phyloP scores from a whole-genome alignment of 2,113 vertebrate genomes.

The Pedionomus torquatus region DNA sequence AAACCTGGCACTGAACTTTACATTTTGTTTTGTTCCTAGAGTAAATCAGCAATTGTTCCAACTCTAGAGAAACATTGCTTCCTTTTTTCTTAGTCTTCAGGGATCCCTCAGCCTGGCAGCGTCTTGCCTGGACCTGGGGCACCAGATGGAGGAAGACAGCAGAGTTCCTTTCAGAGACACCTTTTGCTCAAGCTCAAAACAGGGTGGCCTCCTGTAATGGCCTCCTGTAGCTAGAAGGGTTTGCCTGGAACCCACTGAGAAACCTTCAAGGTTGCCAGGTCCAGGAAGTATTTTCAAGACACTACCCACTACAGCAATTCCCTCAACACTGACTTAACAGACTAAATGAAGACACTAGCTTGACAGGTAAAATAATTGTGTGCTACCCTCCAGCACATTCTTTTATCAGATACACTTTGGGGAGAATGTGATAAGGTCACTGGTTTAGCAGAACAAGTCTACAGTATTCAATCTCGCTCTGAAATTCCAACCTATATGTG shows the following conservation, averaged over 20 bases:
- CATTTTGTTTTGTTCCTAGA: not conserved
- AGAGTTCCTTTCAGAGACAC: not conserved
- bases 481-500: not conserved
- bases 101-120: not conserved
- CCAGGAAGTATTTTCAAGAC: constrained; percentile 18
- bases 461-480: not conserved
- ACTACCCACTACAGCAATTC: not conserved
- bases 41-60: not conserved
- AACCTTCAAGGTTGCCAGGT: not conserved
- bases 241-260: not conserved
- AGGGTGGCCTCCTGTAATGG: rapidly evolving
- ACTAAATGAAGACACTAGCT: constrained; percentile 42
- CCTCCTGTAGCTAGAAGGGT: not conserved
- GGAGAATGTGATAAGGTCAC: constrained; percentile 43
- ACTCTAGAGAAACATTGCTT: not conserved
- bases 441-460: constrained; percentile 28
- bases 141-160: not conserved
- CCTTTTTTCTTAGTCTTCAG: not conserved
- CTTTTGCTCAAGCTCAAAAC: not conserved
- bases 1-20: not conserved
- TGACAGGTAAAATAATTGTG: constrained; percentile 61
- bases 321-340: not conserved
- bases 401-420: constrained; percentile 52
- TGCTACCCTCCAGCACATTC: constrained; percentile 49
- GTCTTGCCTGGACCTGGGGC: not conserved